A percentile compares a stretch with the other conserved stretches of the same genome.
Evolutionary conservation across 2,888 invertebrate species (phyloP).

Genomic region (Cerastoderma edule): DNA sequence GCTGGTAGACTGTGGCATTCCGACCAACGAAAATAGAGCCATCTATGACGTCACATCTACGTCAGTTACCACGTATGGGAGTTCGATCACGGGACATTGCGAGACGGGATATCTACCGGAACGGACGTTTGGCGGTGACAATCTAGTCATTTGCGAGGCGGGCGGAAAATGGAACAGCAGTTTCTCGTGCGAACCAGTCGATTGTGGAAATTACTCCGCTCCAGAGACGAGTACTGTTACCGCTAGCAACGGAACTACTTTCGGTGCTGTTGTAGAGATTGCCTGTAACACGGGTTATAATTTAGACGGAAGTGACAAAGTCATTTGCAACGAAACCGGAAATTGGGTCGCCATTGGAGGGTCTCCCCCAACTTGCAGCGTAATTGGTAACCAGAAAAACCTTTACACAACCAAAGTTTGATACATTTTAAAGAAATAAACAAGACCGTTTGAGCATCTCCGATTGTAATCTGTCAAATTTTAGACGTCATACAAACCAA

Average conservation of each 20-base stretch:
- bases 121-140: neutral
- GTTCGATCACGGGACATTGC: neutral
- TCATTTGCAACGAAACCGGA: no score
- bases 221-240: neutral
- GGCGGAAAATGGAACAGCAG: slow-evolving; percentile 11
- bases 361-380: no score
- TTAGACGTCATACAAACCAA: no score
- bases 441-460: no score
- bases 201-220: neutral
- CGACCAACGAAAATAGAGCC: neutral
- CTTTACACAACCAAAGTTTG: no score
- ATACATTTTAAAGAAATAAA: no score
- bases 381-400: no score
- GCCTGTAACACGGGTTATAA: slow-evolving; percentile 16
- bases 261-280: neutral
- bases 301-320: slow-evolving; percentile 5
- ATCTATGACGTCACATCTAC: no score
- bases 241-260: slow-evolving; percentile 2
- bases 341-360: no score
- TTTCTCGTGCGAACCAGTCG: slow-evolving; percentile 1
- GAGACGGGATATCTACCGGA: neutral
- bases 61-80: no score
- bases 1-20: neutral
- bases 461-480: no score
- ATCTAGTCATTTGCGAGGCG: neutral